phyloP scores from a whole-genome alignment of 2,113 vertebrate species.

The Anolis sagrei region DNA sequence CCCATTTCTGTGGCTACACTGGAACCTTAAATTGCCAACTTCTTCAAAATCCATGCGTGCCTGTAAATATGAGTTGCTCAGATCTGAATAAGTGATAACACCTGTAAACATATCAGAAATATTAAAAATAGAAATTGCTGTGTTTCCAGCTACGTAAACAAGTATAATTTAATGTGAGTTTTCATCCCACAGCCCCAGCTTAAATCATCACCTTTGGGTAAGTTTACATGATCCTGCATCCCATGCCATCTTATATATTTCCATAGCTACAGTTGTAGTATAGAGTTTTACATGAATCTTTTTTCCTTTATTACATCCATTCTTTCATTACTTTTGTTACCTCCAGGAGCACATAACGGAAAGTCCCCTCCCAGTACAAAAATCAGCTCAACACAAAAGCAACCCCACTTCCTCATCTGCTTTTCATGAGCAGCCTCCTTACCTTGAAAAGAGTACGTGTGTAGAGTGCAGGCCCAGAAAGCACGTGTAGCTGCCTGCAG shows the following conservation, averaged over 20 bases:
- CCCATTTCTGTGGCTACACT: background rate
- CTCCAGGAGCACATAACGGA: too few relatives aligned
- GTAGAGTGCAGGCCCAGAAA: too few relatives aligned
- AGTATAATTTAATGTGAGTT: background rate
- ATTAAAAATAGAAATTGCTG: constrained; percentile 7
- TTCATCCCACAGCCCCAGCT: background rate
- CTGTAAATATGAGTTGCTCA: background rate
- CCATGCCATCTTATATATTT: constrained; percentile 11
- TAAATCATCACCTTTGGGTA: background rate
- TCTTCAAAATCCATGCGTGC: background rate
- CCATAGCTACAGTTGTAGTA: background rate
- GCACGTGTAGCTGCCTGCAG: too few relatives aligned
- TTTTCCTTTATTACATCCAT: too few relatives aligned
- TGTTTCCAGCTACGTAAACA: constrained; percentile 26
- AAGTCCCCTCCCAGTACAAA: too few relatives aligned
- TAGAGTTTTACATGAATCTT: too few relatives aligned
- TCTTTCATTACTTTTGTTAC: too few relatives aligned
- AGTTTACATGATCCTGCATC: background rate
- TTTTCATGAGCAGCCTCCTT: too few relatives aligned
- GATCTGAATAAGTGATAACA: constrained; percentile 28
- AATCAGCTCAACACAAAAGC: too few relatives aligned
- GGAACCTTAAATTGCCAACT: background rate
- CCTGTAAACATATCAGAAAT: constrained; percentile 26
- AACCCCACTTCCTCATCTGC: too few relatives aligned
- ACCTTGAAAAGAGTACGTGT: too few relatives aligned